These are phyloP conservation scores for Lethrus apterus DNA, from an alignment of 1,140 invertebrate genomes.

Conservation along the genomic window DNA sequence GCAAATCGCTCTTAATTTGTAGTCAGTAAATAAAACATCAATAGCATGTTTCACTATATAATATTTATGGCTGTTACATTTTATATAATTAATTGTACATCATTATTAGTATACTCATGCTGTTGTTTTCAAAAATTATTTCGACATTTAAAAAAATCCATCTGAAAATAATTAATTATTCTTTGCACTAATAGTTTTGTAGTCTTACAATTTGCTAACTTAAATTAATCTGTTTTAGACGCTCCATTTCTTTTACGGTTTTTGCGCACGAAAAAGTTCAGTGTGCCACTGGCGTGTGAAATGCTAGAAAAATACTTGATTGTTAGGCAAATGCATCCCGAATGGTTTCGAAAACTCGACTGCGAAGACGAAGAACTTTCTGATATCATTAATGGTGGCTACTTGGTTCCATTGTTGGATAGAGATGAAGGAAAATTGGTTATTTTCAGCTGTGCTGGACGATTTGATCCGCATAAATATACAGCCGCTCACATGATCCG, in stretches of 20 bases:
- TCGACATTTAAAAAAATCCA: too few relatives aligned
- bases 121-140: too few relatives aligned
- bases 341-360: constrained; percentile 77
- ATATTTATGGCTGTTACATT: too few relatives aligned
- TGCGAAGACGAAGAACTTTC: constrained; percentile 59
- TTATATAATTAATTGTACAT: too few relatives aligned
- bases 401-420: constrained; percentile 68
- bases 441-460: constrained; percentile 65
- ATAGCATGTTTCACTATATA: too few relatives aligned
- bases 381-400: constrained; percentile 74
- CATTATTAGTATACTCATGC: too few relatives aligned
- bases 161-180: constrained; percentile 2
- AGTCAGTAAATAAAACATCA: too few relatives aligned
- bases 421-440: constrained; percentile 69
- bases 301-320: constrained; percentile 79
- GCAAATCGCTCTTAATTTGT: too few relatives aligned
- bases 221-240: too few relatives aligned
- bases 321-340: constrained; percentile 69
- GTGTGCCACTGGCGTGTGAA: constrained; percentile 72
- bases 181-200: too few relatives aligned
- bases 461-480: constrained; percentile 64
- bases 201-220: too few relatives aligned
- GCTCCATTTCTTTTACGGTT: constrained; percentile 73
- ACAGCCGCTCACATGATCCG: constrained; percentile 69
- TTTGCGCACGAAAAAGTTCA: constrained; percentile 78